Conservation (phyloP, 23 tunicate species). For the Trididemnum clinides region DNA sequence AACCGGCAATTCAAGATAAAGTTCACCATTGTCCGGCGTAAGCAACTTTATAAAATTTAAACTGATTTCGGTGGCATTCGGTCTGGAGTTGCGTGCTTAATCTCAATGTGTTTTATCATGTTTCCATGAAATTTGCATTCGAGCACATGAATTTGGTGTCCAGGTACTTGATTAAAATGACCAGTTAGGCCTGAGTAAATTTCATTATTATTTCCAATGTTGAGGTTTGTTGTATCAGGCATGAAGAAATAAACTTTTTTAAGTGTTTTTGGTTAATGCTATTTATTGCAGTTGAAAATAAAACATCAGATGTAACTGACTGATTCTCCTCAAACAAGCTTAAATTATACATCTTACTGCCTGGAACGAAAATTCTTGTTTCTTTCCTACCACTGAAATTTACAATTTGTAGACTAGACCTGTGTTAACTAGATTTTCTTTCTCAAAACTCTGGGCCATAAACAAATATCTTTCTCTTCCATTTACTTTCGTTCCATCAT, state of each 20-base stretch:
- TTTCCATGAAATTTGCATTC: not conserved
- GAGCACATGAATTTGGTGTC: not conserved
- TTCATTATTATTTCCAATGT: too few species aligned
- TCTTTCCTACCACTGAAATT: too few species aligned
- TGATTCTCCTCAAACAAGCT: not conserved
- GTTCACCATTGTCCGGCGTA: not conserved
- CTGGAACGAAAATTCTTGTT: too few species aligned
- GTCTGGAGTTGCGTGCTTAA: not conserved
- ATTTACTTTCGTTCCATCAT: not conserved
- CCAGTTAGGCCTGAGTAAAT: not conserved
- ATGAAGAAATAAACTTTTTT: not conserved
- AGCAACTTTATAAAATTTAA: not conserved
- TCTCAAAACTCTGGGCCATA: too few species aligned
- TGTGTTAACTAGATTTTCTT: too few species aligned
- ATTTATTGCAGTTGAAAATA: too few species aligned
- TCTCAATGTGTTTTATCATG: not conserved
- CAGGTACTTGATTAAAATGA: not conserved
- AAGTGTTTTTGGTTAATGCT: not conserved
- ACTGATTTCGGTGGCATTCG: not conserved
- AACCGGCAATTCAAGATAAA: not conserved
- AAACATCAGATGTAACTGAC: not conserved
- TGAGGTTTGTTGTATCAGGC: not conserved
- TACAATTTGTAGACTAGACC: too few species aligned
- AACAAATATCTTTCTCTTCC: too few species aligned
- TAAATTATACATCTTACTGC: not conserved